These are phyloP conservation scores for Neodiprion lecontei DNA, from an alignment of 1,140 invertebrate species.

Conservation along the genomic window DNA sequence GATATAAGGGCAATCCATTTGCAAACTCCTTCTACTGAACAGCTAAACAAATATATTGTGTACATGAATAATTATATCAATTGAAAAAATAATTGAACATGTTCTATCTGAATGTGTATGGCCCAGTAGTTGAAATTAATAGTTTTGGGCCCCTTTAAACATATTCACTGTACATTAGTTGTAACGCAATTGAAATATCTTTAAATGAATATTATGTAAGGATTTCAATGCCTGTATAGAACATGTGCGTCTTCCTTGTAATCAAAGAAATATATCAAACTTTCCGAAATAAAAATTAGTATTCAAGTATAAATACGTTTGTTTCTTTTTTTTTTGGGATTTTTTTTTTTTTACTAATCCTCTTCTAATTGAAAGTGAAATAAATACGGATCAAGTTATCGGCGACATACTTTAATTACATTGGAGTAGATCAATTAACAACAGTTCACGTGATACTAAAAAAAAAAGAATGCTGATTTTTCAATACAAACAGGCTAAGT, in stretches of 20 bases:
- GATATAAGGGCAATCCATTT: no score
- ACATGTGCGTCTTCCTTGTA: slow-evolving; percentile 1
- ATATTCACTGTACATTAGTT: neutral
- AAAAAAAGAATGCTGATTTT: no score
- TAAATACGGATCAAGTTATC: no score
- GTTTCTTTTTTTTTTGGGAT: no score
- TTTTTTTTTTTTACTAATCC: no score
- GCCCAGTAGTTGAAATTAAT: neutral
- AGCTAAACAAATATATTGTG: neutral
- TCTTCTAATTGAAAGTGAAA: no score
- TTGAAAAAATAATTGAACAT: neutral
- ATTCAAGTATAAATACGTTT: neutral
- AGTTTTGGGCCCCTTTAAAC: neutral
- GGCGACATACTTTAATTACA: no score
- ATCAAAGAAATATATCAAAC: neutral
- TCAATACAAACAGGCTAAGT: no score
- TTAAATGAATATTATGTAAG: neutral
- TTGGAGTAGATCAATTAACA: no score
- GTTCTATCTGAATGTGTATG: neutral
- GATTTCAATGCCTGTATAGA: neutral
- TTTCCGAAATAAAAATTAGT: slow-evolving; percentile 1
- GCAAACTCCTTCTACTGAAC: no score
- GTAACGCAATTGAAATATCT: neutral
- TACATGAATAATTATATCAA: neutral
- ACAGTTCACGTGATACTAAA: no score